Base-by-base conservation (phyloP, 1,140 invertebrate genomes). In the Acromyrmex charruanus region DNA sequence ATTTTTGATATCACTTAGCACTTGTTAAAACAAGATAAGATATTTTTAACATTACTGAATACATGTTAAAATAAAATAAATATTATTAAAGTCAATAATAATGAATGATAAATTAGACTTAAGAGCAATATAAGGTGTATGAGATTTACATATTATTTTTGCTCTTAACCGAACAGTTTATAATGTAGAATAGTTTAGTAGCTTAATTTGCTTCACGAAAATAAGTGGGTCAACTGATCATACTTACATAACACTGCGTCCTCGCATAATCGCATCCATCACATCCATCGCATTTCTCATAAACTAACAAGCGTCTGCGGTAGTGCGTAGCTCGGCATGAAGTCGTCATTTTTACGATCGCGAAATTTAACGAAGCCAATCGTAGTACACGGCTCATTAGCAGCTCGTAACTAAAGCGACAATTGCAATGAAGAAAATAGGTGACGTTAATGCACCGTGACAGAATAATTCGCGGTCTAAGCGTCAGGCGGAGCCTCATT, bases 391-490 rank as follows among this genome's bases (percentile, higher is more conserved):
- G 79, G 63, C 87, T 92, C 87, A 92, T 92, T 92, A 92, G 90
- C 89, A 88, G 90, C 80, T 90, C 88, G 90, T 90, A 91, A 91
- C 87, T 77, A 61, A 87, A 35, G 69, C 63, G 66, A 84, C 63
- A 61, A n/a, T 10, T n/a, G 86, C 85, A 9, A 5, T 55, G 68
- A 66, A 88, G 86, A 89, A 91, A 89, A 85, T 85, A 89, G 87
- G 88, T 85, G 91, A 93, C 90, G 91, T 93, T 94, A 94, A 94
- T 93, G 90, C 91, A 79, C 90, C 88, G 89, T 94, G 93, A 94
- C 93, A 94, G 93, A 93, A 94, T 94, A 94, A 93, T 94, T 94
- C 90, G 90, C 59, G 91, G 87, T 88, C 88, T 93, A 91, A 93
- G 92, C 93, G 91, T 91, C 87, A 14, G 35, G 31, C 86, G 49